Percentiles rank a stretch among this genome's conserved stretches.
These are phyloP conservation scores for Meandrusa payeni DNA, from an alignment of 2,888 invertebrate species.

Conservation along the genomic window DNA sequence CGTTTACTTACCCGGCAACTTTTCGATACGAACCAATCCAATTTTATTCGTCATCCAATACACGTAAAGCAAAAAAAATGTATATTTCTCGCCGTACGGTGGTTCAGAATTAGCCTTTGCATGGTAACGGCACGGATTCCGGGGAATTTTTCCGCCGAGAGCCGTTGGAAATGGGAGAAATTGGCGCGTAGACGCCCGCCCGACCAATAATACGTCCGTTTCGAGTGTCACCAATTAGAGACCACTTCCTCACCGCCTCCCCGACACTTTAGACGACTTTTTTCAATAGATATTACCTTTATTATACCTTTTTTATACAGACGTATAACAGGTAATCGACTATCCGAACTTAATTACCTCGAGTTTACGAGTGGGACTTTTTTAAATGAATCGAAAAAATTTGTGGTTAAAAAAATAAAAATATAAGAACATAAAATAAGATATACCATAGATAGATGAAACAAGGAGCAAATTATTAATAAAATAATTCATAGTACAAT, in stretches of 20 bases:
- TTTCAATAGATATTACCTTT: conserved; percentile 10
- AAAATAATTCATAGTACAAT: too few relatives aligned
- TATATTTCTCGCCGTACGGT: background rate
- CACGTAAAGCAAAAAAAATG: background rate
- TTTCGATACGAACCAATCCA: background rate
- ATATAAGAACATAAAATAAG: too few relatives aligned
- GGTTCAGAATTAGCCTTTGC: conserved; percentile 11
- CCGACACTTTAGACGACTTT: conserved; percentile 8
- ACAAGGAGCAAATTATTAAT: too few relatives aligned
- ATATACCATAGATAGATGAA: too few relatives aligned
- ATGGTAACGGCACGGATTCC: conserved; percentile 21
- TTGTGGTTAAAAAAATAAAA: too few relatives aligned
- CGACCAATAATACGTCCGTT: conserved; percentile 34
- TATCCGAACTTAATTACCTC: too few relatives aligned
- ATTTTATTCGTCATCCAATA: conserved; percentile 2
- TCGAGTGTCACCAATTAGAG: conserved; percentile 40
- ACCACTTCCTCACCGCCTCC: conserved; percentile 28
- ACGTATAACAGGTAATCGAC: background rate
- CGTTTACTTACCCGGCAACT: background rate
- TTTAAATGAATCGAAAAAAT: too few relatives aligned
- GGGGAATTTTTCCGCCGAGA: conserved; percentile 26
- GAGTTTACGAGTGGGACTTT: too few relatives aligned
- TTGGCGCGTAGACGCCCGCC: conserved; percentile 23
- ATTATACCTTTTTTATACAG: conserved; percentile 5
- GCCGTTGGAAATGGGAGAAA: conserved; percentile 23